Conservation (phyloP, 2,113 vertebrate genomes). For the Gymnorhina tibicen region DNA sequence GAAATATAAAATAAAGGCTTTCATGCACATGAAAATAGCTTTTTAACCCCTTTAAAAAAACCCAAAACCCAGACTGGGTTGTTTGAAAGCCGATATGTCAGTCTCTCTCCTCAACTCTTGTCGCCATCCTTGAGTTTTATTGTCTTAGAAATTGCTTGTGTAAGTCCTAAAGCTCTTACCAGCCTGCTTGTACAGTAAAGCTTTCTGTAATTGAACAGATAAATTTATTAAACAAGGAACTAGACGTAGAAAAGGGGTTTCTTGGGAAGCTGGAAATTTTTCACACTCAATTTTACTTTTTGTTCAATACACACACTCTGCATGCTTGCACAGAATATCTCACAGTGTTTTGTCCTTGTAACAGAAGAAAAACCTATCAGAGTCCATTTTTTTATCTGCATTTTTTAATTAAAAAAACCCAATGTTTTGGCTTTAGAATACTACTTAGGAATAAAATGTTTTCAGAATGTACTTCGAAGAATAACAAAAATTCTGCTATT, state of each 20-base stretch:
- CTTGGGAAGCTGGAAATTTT: background rate
- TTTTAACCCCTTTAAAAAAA: background rate
- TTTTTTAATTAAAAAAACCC: background rate
- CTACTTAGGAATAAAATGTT: background rate
- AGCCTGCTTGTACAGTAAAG: background rate
- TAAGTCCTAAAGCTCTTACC: background rate
- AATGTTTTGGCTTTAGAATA: background rate
- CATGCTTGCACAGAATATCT: background rate
- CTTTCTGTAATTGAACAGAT: background rate
- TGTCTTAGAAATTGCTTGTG: background rate
- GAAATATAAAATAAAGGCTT: background rate
- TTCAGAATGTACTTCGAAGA: background rate
- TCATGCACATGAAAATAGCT: background rate
- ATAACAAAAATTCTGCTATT: background rate
- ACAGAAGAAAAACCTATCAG: background rate
- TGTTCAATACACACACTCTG: background rate
- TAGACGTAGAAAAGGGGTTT: background rate
- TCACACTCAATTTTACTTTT: background rate
- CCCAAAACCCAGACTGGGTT: background rate
- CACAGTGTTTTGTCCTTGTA: background rate
- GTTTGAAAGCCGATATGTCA: background rate
- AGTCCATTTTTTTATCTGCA: background rate
- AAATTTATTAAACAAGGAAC: background rate
- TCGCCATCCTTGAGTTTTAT: background rate
- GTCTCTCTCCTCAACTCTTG: background rate